Evolutionary conservation across 2,797 vertebrate genomes (phyloP), one percentile per base, ranked within the genome.

Genomic region (Varecia variegata): DNA sequence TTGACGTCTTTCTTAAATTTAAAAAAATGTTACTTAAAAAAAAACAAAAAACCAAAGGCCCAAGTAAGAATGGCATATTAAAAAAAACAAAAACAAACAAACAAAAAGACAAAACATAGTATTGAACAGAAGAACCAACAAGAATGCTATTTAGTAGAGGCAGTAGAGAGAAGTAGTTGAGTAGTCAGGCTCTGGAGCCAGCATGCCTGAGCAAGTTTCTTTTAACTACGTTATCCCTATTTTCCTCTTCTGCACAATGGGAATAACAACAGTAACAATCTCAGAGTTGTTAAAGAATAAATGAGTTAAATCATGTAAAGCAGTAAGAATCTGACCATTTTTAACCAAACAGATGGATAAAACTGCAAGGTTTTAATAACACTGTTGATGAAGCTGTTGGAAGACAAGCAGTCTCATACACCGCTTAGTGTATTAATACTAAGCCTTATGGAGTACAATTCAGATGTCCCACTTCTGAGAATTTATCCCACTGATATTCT

Each of bases 231-330:
- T 65, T 32, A 88, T 9, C n/a, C 86, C 32, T n/a, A 79, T 17
- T 74, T 90, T 86, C 79, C 65, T 98, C 50, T 81, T 80, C 84
- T 52, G 30, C 84, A 87, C 52, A 94, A 82, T 50, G 40, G 21
- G 21, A 65, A 87, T 62, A 87, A 77, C 7, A 60, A 56, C 25
- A 94, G 32, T 73, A 93, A 88, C 30, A 62, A 88, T 93, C 47
- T 95, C 50, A 54, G 38, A 73, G n/a, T 23, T 93, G 40, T 25
- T 89, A 45, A 94, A 95, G 2, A 96, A 74, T 83, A 97, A 81
- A 91, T 89, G 50, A 95, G 21, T 60, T 95, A 97, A 87, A 88
- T 82, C 40, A 93, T 21, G 1, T 83, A 90, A 93, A 96, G 74
- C 79, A 52, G 12, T 71, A 84, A 89, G 56, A 94, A 94, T 94